Conservation (phyloP, 2,888 invertebrate species). For the Drosophila lacicola region DNA sequence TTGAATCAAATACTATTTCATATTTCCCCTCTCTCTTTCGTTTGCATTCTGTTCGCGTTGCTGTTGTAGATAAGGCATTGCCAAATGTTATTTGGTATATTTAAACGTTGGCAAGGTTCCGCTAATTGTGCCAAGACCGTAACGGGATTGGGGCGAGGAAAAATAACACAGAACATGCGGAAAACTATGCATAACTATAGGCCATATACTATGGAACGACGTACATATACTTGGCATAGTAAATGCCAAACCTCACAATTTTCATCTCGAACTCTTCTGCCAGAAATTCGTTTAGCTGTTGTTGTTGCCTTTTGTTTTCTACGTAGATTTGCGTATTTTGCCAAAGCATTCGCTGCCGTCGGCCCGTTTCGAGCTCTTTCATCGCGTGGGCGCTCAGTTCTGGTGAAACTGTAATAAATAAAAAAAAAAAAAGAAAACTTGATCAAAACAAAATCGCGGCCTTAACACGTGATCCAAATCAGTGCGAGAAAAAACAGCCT, state of each 20-base stretch:
- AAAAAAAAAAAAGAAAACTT: neutral
- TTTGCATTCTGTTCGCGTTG: constrained; percentile 2
- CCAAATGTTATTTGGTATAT: constrained; percentile 21
- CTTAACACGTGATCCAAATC: constrained; percentile 49
- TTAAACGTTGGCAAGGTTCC: constrained; percentile 52
- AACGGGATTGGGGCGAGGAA: constrained; percentile 54
- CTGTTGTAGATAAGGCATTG: constrained; percentile 25
- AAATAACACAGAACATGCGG: constrained; percentile 42
- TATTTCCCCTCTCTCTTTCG: neutral
- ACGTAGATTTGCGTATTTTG: constrained; percentile 14
- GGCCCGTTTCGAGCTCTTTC: constrained; percentile 30
- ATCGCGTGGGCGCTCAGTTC: constrained; percentile 47
- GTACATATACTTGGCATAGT: constrained; percentile 4
- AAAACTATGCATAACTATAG: constrained; percentile 44
- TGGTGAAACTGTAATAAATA: constrained; percentile 25
- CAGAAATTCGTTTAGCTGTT: neutral
- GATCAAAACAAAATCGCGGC: constrained; percentile 28
- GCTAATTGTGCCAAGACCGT: constrained; percentile 71
- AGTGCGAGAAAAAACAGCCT: constrained; percentile 4
- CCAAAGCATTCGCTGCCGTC: constrained; percentile 40
- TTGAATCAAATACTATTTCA: constrained; percentile 6
- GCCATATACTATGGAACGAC: neutral
- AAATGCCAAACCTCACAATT: constrained; percentile 4
- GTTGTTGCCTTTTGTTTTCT: constrained; percentile 1
- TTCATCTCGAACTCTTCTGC: constrained; percentile 29